These are phyloP conservation scores for Drosophila ercepeae DNA, from an alignment of 1,140 invertebrate genomes.

Conservation along the genomic window DNA sequence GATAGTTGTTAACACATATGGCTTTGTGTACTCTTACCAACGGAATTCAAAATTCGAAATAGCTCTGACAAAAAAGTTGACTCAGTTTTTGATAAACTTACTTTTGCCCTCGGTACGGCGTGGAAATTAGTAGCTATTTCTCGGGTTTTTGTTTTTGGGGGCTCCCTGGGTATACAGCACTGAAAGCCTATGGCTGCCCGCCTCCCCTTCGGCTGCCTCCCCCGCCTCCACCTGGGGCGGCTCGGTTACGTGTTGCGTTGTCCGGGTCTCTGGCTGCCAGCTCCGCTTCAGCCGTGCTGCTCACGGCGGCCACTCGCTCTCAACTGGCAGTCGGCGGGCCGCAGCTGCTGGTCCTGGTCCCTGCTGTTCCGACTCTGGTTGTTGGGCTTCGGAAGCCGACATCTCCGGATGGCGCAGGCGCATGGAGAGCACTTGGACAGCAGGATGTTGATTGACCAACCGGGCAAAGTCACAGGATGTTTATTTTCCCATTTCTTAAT, in stretches of 20 bases:
- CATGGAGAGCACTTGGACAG: slow-evolving; percentile 11
- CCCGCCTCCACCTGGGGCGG: slow-evolving; percentile 18
- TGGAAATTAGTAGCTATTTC: slow-evolving; percentile 20
- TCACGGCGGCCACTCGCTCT: slow-evolving; percentile 66
- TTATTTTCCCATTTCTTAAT: slow-evolving; percentile 6
- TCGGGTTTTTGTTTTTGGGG: slow-evolving; percentile 4
- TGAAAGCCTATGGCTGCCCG: slow-evolving; percentile 43
- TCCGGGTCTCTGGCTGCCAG: slow-evolving; percentile 23
- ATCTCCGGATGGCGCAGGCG: slow-evolving; percentile 44
- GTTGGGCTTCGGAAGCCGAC: slow-evolving; percentile 30
- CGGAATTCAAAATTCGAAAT: not conserved
- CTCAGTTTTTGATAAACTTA: slow-evolving; percentile 15
- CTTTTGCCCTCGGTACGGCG: not conserved
- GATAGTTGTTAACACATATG: slow-evolving; percentile 15
- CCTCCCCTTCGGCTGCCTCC: slow-evolving; percentile 4
- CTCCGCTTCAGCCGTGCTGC: slow-evolving; percentile 56
- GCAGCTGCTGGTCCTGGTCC: slow-evolving; percentile 24
- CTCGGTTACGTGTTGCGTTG: slow-evolving; percentile 52
- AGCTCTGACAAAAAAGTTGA: not conserved
- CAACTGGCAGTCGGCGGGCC: slow-evolving; percentile 41
- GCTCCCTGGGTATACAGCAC: slow-evolving; percentile 53
- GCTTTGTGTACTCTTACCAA: not conserved
- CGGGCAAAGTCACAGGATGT: slow-evolving; percentile 26
- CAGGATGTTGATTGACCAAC: slow-evolving; percentile 10
- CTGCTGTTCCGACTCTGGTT: slow-evolving; percentile 11